These are phyloP conservation scores for Clarias platycephalus DNA, from an alignment of 2,797 vertebrate species.

Conservation along the genomic window DNA sequence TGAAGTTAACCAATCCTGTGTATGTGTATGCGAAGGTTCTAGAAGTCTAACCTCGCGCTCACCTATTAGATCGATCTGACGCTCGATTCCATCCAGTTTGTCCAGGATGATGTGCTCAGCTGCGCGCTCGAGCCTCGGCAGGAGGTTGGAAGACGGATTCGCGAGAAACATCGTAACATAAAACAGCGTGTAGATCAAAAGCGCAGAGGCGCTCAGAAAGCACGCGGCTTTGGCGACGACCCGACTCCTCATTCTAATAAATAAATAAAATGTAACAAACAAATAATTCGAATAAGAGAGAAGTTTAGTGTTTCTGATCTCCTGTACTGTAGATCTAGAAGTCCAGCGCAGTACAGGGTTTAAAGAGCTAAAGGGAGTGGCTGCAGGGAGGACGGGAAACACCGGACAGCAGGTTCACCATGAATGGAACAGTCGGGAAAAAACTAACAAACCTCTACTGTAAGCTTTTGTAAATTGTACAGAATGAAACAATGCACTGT, in stretches of 20 bases:
- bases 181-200: constrained; percentile 9
- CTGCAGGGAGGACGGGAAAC: not conserved
- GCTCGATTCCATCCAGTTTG: constrained; percentile 46
- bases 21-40: not conserved
- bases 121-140: not conserved
- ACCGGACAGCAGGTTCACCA: not conserved
- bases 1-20: not conserved
- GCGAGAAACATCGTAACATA: not conserved
- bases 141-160: not conserved
- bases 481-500: not conserved
- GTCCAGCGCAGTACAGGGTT: not conserved
- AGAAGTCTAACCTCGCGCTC: not conserved
- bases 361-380: not conserved
- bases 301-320: too few species aligned
- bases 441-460: not conserved
- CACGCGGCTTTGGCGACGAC: not conserved
- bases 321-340: not conserved
- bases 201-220: not conserved
- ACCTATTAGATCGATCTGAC: constrained; percentile 49
- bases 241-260: constrained; percentile 25
- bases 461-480: not conserved
- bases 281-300: too few species aligned
- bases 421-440: not conserved
- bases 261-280: not conserved
- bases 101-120: not conserved